These are phyloP conservation scores for Monomorium pharaonis DNA, from an alignment of 1,140 invertebrate species.

Conservation along the genomic window DNA sequence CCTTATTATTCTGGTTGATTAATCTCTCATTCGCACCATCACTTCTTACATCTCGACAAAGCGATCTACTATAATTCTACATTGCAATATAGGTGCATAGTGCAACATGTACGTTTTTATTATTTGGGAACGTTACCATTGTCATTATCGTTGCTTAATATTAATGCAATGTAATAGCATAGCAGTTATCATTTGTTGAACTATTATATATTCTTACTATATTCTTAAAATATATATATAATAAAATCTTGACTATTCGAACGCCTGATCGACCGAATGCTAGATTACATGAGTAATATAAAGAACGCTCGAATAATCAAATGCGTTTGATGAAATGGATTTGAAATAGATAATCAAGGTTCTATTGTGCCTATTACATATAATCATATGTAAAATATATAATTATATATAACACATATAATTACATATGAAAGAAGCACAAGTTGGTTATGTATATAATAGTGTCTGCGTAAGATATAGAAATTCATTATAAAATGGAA, in stretches of 20 bases:
- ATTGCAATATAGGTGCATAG: slow-evolving; percentile 28
- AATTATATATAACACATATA: background rate
- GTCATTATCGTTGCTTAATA: slow-evolving; percentile 32
- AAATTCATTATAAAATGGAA: slow-evolving; percentile 42
- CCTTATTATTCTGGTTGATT: background rate
- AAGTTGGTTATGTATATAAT: slow-evolving; percentile 62
- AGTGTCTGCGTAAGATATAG: slow-evolving; percentile 7
- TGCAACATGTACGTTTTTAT: slow-evolving; percentile 25
- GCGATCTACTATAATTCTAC: slow-evolving; percentile 22
- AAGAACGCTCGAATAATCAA: slow-evolving; percentile 3
- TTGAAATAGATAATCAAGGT: background rate
- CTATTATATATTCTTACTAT: slow-evolving; percentile 45
- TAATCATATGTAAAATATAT: background rate
- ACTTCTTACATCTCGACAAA: slow-evolving; percentile 11
- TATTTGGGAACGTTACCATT: slow-evolving; percentile 23
- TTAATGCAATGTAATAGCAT: slow-evolving; percentile 25
- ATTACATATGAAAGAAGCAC: slow-evolving; percentile 57
- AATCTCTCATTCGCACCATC: background rate
- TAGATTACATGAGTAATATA: background rate
- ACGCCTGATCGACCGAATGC: background rate
- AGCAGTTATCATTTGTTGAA: slow-evolving; percentile 10
- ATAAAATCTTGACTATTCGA: background rate
- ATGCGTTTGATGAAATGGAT: background rate
- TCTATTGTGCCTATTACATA: background rate
- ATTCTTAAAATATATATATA: slow-evolving; percentile 3